Percentiles rank a stretch among this genome's conserved stretches.
Evolutionary conservation across 2,113 vertebrate species (phyloP).

Genomic region (Aspiorhynchus laticeps): DNA sequence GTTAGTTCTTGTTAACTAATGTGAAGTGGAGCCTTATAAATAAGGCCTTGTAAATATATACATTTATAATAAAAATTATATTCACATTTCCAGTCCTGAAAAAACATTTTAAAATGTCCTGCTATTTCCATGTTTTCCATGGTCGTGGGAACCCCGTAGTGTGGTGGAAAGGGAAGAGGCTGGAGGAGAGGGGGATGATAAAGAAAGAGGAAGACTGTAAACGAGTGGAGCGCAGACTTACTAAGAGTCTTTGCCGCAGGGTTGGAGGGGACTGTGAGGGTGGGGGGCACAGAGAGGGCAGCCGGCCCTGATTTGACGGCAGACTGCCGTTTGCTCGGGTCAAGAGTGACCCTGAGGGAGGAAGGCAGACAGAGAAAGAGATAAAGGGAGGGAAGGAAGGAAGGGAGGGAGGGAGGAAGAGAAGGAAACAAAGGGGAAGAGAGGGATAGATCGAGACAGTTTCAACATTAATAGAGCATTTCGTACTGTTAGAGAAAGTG

Average conservation of each 20-base stretch:
- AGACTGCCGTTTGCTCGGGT: conserved; percentile 80
- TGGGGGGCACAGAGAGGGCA: conserved; percentile 66
- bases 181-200: conserved; percentile 49
- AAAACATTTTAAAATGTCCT: not conserved
- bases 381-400: conserved; percentile 35
- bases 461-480: conserved; percentile 44
- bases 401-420: conserved; percentile 8
- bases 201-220: conserved; percentile 65
- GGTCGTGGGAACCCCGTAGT: conserved; percentile 38
- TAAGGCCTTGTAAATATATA: no score
- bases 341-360: conserved; percentile 80
- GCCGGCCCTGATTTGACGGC: conserved; percentile 77
- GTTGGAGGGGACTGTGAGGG: conserved; percentile 69
- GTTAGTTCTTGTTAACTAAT: no score
- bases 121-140: conserved; percentile 20
- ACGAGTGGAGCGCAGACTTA: conserved; percentile 77
- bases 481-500: not conserved
- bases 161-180: conserved; percentile 49
- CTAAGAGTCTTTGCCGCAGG: conserved; percentile 81
- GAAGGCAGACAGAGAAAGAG: conserved; percentile 51
- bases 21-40: no score
- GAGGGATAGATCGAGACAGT: conserved; percentile 63
- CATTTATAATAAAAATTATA: not conserved
- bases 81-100: not conserved
- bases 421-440: conserved; percentile 67